Base-by-base conservation (phyloP, 2,888 invertebrate genomes). In the Balanococcus diminutus region DNA sequence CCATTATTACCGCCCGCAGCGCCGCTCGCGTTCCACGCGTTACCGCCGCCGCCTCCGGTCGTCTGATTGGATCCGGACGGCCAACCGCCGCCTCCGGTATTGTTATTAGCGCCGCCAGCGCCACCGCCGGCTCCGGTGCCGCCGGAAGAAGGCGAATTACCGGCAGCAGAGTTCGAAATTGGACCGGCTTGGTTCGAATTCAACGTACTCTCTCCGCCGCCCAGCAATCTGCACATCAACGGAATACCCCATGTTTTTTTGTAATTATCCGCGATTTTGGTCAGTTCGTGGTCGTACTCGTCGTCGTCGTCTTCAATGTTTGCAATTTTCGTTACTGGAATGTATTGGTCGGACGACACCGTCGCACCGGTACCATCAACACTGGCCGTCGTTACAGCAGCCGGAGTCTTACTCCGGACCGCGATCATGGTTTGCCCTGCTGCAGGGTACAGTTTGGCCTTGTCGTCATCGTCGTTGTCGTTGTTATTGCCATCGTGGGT, bases 161-260 rank as follows among this genome's bases (percentile, higher is more conserved):
- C 79, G 72, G 61, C 81, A 32, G 86, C 75, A 28, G 86, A 61
- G 61, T 86, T 87, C 84, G 86, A 86, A 86, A 86, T 87, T 9
- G 86, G 67, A 22, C 72, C 84, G 31, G 75, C 67, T 81, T 86
- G 82, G 51, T 87, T 83, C 87, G 93, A 93, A 90, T 94, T 95
- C 89, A 95, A 92, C 75, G 95, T 95, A 90, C 94, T 95, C 90
- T 96, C 96, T 86, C 95, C 95, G 83, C 96, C 96, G 86, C 95
- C 95, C 87, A 93, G 91, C 87, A 96, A 92, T 88, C 94, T 92
- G 89, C 95, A 90, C 84, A 92, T 91, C 75, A 91, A 91, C 87
- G 93, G 92, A 86, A 92, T 92, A 79, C 93, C 93, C 93, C 93
- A 94, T 88, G 89, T 87, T 81, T 87, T 87, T 86, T 88, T 87